Conservation (phyloP, 2,888 invertebrate genomes). For the Phortica okadai region DNA sequence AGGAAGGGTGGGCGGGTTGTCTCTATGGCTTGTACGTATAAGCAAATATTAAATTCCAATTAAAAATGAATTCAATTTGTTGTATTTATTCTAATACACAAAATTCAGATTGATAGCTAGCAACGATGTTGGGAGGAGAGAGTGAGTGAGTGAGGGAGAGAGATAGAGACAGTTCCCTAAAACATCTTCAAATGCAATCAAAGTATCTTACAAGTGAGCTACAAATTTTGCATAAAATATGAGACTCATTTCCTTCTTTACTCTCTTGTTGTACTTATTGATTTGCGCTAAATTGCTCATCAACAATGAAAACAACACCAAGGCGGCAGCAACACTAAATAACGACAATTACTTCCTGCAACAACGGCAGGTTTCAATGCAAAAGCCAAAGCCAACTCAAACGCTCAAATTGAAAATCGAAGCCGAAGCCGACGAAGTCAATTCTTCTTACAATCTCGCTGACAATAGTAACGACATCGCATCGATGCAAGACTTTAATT, state of each 20-base stretch:
- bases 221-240: not conserved
- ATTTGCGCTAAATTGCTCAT: not conserved
- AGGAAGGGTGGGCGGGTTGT: too few relatives aligned
- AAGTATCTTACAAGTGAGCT: not conserved
- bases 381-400: not conserved
- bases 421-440: not conserved
- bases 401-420: not conserved
- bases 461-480: not conserved
- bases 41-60: too few relatives aligned
- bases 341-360: not conserved
- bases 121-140: too few relatives aligned
- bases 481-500: conserved; percentile 52
- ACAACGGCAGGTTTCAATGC: not conserved
- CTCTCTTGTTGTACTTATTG: not conserved
- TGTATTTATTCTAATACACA: too few relatives aligned
- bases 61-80: too few relatives aligned
- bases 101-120: too few relatives aligned
- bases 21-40: too few relatives aligned
- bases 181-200: too few relatives aligned
- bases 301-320: not conserved
- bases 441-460: not conserved
- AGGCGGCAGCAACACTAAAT: not conserved
- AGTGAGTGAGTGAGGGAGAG: too few relatives aligned
- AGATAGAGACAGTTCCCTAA: too few relatives aligned
- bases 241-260: not conserved